Conservation (phyloP, 2,888 invertebrate genomes). For the Cerastis rubricosa region DNA sequence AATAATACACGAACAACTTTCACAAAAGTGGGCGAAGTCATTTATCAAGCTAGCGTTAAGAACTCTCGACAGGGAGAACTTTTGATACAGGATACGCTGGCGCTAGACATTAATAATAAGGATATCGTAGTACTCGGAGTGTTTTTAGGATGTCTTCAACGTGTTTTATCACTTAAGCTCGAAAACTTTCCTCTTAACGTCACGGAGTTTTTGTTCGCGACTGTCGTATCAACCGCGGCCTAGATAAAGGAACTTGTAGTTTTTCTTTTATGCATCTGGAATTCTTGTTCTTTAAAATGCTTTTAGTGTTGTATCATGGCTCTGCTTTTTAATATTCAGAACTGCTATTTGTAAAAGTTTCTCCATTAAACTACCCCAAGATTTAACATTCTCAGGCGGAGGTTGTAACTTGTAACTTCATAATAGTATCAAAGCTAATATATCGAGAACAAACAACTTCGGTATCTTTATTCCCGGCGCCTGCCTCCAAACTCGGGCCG, state of each 20-base stretch:
- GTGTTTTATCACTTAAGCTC: conserved; percentile 88
- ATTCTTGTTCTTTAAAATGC: conserved; percentile 42
- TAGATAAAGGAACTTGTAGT: conserved; percentile 72
- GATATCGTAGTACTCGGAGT: conserved; percentile 85
- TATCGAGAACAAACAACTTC: conserved; percentile 74
- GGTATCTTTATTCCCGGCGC: conserved; percentile 78
- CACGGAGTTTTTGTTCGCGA: conserved; percentile 73
- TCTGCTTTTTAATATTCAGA: conserved; percentile 22
- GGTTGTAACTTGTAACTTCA: conserved; percentile 68
- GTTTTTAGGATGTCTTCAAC: conserved; percentile 84
- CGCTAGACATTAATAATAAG: conserved; percentile 89
- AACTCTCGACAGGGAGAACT: conserved; percentile 89
- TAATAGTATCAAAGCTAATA: conserved; percentile 74
- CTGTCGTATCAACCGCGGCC: conserved; percentile 70
- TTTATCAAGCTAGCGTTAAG: conserved; percentile 89
- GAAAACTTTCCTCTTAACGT: conserved; percentile 81
- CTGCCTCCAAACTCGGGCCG: conserved; percentile 79
- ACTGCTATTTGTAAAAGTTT: conserved; percentile 35
- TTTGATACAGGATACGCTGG: conserved; percentile 89
- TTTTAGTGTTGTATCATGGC: conserved; percentile 32
- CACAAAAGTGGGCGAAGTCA: conserved; percentile 88
- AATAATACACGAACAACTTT: conserved; percentile 82
- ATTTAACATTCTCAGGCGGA: conserved; percentile 56
- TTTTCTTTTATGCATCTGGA: conserved; percentile 56
- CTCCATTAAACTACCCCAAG: conserved; percentile 56